Percentiles rank a stretch among this genome's conserved stretches.
Conservation (phyloP, 2,888 invertebrate species). For the Laothoe populi region DNA sequence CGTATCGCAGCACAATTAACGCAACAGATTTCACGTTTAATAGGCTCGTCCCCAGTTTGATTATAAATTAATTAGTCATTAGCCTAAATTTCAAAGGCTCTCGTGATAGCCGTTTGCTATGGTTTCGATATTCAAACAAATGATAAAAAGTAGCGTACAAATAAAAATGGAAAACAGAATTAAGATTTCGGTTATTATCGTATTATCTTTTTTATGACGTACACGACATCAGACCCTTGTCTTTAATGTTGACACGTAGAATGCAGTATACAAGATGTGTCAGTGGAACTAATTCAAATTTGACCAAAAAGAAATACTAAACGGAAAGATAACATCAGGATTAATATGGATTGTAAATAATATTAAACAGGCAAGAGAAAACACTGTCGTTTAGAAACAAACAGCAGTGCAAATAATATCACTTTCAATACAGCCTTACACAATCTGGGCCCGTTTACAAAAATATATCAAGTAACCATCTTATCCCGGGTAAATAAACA, state of each 20-base stretch:
- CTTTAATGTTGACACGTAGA: background rate
- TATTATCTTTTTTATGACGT: background rate
- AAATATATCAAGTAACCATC: constrained; percentile 10
- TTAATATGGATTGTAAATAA: background rate
- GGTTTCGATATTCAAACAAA: constrained; percentile 1
- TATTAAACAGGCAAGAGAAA: background rate
- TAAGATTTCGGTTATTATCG: background rate
- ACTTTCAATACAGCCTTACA: background rate
- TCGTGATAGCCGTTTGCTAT: constrained; percentile 4
- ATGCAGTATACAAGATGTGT: background rate
- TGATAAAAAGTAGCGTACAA: no score
- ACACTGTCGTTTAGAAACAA: background rate
- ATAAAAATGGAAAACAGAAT: no score
- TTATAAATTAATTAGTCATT: constrained; percentile 27
- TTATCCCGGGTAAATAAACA: constrained; percentile 17
- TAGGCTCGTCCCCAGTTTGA: constrained; percentile 50
- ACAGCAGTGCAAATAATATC: background rate
- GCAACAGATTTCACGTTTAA: constrained; percentile 63
- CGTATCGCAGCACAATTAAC: constrained; percentile 64
- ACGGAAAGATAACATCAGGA: background rate
- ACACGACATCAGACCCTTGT: background rate
- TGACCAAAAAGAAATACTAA: background rate
- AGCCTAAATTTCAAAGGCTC: constrained; percentile 15
- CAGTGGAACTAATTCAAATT: background rate
- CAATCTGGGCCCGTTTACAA: background rate